phyloP scores from a whole-genome alignment of 2,888 invertebrate genomes.

The Ichneumon xanthorius region DNA sequence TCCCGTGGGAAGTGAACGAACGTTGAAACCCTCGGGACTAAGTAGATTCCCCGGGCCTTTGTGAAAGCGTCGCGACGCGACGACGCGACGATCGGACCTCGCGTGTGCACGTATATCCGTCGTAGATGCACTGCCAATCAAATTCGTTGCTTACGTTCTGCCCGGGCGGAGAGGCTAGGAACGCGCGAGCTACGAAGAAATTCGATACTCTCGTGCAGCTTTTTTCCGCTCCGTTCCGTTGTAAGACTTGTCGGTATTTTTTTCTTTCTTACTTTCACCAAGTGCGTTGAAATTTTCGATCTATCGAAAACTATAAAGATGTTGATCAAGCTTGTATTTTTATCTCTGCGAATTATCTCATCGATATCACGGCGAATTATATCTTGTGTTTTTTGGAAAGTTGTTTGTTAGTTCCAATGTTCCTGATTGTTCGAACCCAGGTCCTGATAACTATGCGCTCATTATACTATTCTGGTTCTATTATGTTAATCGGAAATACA shows the following conservation, averaged over 20 bases:
- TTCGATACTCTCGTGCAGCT: constrained; percentile 31
- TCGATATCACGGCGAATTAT: not conserved
- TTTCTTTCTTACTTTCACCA: not conserved
- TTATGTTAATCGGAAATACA: too few relatives aligned
- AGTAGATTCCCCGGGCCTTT: constrained; percentile 81
- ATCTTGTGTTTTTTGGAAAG: too few relatives aligned
- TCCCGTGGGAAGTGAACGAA: constrained; percentile 75
- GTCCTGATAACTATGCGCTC: too few relatives aligned
- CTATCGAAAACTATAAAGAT: not conserved
- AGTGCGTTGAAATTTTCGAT: not conserved
- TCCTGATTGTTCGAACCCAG: too few relatives aligned
- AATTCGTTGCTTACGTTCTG: constrained; percentile 62
- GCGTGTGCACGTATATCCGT: constrained; percentile 64
- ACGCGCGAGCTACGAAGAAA: constrained; percentile 24
- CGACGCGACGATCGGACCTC: constrained; percentile 65
- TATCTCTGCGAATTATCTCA: not conserved
- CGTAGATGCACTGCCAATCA: constrained; percentile 70
- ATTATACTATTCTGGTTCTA: too few relatives aligned
- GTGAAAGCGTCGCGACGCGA: constrained; percentile 71
- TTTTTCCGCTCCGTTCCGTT: constrained; percentile 19
- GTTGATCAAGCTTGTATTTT: not conserved
- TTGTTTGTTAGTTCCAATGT: too few relatives aligned
- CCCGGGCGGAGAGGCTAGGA: not conserved
- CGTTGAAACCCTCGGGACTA: constrained; percentile 76
- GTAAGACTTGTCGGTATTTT: constrained; percentile 10